Conservation (phyloP, 1,140 invertebrate genomes). For the Brachionus paranguensis region DNA sequence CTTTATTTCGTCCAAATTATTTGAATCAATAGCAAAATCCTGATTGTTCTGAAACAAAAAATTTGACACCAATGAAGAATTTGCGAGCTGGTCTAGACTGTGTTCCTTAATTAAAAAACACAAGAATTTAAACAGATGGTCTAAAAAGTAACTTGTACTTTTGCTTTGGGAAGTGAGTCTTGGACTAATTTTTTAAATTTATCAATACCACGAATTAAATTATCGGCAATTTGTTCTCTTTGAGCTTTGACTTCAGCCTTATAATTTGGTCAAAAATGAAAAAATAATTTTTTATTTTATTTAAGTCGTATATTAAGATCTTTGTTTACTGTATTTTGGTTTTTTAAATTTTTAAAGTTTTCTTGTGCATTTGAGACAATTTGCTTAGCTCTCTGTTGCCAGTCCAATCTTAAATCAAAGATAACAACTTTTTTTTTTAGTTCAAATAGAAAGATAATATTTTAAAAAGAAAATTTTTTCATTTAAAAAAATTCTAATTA, state of each 20-base stretch:
- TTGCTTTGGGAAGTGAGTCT: not conserved
- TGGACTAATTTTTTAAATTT: not conserved
- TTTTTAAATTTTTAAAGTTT: not conserved
- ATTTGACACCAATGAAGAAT: not conserved
- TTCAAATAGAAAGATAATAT: not conserved
- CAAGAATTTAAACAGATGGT: not conserved
- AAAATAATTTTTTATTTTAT: not conserved
- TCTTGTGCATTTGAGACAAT: not conserved
- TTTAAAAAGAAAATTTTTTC: not conserved
- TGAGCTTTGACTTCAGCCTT: not conserved
- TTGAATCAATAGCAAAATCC: not conserved
- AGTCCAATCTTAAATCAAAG: slow-evolving; percentile 4
- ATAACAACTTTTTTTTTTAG: not conserved
- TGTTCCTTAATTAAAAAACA: not conserved
- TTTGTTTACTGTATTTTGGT: not conserved
- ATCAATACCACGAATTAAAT: not conserved
- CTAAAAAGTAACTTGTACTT: not conserved
- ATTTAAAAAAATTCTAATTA: not conserved
- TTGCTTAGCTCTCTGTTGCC: slow-evolving; percentile 5
- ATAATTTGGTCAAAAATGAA: not conserved
- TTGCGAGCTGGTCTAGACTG: not conserved
- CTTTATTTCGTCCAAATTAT: not conserved
- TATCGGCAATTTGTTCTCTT: not conserved
- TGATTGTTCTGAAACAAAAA: slow-evolving; percentile 12
- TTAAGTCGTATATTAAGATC: not conserved